Evolutionary conservation across 1,140 invertebrate genomes (phyloP).

Genomic region (Atta colombica): DNA sequence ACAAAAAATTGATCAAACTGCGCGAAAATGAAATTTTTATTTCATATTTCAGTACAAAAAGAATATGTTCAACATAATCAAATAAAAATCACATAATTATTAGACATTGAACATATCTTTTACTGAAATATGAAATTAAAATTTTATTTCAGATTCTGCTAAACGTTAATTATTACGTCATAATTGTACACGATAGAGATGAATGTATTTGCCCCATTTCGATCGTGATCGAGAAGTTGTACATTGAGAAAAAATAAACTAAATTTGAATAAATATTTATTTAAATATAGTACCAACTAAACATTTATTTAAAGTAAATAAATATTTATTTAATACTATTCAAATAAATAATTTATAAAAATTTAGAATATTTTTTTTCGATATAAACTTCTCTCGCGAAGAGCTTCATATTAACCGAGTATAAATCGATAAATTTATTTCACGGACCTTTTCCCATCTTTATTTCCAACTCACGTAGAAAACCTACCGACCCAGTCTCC

Average conservation of each 20-base stretch:
- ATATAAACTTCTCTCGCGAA: constrained; percentile 18
- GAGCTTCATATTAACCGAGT: constrained; percentile 33
- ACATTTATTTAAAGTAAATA: too few species aligned
- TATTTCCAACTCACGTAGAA: constrained; percentile 24
- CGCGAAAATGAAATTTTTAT: neutral
- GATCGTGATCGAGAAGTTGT: constrained; percentile 12
- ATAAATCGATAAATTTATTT: constrained; percentile 49
- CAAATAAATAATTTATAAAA: too few species aligned
- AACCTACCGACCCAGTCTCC: neutral
- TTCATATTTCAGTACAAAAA: neutral
- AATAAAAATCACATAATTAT: constrained; percentile 1
- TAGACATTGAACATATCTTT: too few species aligned
- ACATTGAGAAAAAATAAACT: too few species aligned
- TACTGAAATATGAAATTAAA: too few species aligned
- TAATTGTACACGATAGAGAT: constrained; percentile 1
- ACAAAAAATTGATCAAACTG: neutral
- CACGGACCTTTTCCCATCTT: constrained; percentile 19
- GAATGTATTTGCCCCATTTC: neutral
- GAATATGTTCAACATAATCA: neutral
- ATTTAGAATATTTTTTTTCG: too few species aligned
- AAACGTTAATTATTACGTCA: constrained; percentile 11
- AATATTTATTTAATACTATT: too few species aligned
- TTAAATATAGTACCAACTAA: too few species aligned
- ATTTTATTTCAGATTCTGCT: neutral
- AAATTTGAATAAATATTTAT: too few species aligned